A percentile compares a stretch with the other conserved stretches of the same genome.
Evolutionary conservation across 2,888 invertebrate genomes (phyloP).

Genomic region (Lasius platythorax): DNA sequence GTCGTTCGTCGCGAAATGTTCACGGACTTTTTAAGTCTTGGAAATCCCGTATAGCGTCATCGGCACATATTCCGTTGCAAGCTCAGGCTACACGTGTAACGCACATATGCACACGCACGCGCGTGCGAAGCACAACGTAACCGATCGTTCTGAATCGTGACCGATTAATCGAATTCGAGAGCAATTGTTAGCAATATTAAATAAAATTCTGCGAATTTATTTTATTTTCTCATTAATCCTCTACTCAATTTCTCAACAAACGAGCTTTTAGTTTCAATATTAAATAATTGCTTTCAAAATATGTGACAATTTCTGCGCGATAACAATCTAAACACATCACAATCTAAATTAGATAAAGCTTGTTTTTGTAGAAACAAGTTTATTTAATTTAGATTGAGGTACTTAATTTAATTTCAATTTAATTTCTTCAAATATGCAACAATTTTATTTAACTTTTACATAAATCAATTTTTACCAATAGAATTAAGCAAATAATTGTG

Average conservation of each 20-base stretch:
- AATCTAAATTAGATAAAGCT: conserved; percentile 22
- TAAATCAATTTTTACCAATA: neutral
- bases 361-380: neutral
- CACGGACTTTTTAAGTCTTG: conserved; percentile 65
- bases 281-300: conserved; percentile 27
- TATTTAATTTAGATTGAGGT: too few species aligned
- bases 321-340: neutral
- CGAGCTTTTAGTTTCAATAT: neutral
- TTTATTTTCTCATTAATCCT: neutral
- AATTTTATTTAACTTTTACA: neutral
- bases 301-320: conserved; percentile 71
- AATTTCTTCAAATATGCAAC: neutral
- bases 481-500: neutral
- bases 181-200: neutral
- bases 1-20: conserved; percentile 39
- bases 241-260: neutral
- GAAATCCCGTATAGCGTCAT: conserved; percentile 77
- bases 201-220: neutral
- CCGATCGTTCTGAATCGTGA: conserved; percentile 58
- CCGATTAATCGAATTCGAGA: conserved; percentile 34
- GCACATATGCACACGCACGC: neutral
- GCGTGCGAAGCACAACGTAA: conserved; percentile 52
- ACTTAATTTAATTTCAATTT: neutral
- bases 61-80: conserved; percentile 43
- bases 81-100: conserved; percentile 28